Conservation (phyloP, 1,140 invertebrate species). For the Plodia interpunctella region DNA sequence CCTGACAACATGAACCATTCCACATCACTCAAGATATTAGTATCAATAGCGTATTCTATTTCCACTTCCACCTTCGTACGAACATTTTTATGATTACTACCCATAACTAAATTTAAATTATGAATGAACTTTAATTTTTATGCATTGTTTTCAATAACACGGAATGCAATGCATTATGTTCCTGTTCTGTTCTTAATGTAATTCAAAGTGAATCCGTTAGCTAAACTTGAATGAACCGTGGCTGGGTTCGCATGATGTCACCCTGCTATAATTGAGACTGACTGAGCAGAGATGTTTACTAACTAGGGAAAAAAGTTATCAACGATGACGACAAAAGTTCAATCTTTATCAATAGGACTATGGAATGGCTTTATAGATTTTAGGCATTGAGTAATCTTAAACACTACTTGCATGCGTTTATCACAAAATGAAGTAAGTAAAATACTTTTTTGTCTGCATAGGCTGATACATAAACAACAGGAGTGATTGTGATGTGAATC, state of each 20-base stretch:
- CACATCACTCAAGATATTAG: slow-evolving; percentile 40
- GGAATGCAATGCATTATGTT: background rate
- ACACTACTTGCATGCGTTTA: background rate
- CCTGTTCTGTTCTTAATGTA: background rate
- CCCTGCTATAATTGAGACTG: slow-evolving; percentile 31
- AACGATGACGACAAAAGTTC: slow-evolving; percentile 11
- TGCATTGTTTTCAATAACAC: background rate
- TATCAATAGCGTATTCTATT: slow-evolving; percentile 37
- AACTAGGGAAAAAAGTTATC: slow-evolving; percentile 31
- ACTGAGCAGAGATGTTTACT: slow-evolving; percentile 30
- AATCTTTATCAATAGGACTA: slow-evolving; percentile 14
- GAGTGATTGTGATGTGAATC: too few relatives aligned
- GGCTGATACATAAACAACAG: too few relatives aligned
- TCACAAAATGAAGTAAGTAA: background rate
- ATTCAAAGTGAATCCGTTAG: slow-evolving; percentile 4
- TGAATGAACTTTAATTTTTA: background rate
- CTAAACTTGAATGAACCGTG: slow-evolving; percentile 2
- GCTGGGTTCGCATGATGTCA: background rate
- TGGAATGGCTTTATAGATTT: slow-evolving; percentile 19
- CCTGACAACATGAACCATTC: slow-evolving; percentile 56
- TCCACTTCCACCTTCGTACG: slow-evolving; percentile 37
- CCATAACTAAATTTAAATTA: background rate
- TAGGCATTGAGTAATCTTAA: slow-evolving; percentile 8
- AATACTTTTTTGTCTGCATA: too few relatives aligned
- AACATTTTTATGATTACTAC: background rate